These are phyloP conservation scores for Syngnathoides biaculeatus DNA, from an alignment of 2,113 vertebrate genomes.

Conservation along the genomic window DNA sequence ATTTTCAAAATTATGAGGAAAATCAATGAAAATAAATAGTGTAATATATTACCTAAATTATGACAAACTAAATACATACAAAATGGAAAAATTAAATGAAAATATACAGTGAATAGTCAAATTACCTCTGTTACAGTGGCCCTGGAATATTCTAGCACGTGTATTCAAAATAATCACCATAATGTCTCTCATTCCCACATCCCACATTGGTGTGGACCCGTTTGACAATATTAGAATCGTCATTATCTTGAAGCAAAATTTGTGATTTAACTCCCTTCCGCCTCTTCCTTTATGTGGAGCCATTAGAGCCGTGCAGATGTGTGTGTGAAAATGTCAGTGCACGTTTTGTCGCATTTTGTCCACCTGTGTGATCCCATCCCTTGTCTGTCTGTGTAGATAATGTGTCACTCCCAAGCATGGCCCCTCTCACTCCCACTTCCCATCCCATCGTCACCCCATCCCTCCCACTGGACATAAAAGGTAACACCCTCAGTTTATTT, in stretches of 20 bases:
- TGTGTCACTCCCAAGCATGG: constrained; percentile 65
- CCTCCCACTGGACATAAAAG: constrained; percentile 44
- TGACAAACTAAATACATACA: background rate
- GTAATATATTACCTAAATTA: background rate
- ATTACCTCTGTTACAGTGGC: background rate
- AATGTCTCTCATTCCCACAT: too few relatives aligned
- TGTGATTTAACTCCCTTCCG: constrained; percentile 21
- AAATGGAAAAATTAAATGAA: background rate
- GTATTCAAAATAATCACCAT: too few relatives aligned
- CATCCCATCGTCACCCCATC: constrained; percentile 47
- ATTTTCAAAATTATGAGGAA: too few relatives aligned
- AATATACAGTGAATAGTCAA: background rate
- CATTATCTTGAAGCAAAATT: background rate
- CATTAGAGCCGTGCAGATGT: constrained; percentile 22
- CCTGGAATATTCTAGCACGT: background rate
- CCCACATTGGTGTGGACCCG: too few relatives aligned
- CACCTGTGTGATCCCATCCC: constrained; percentile 53
- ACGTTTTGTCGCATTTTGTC: constrained; percentile 49
- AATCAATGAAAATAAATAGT: background rate
- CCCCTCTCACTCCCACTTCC: constrained; percentile 57
- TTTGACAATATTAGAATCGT: background rate
- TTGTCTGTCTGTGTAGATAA: constrained; percentile 70
- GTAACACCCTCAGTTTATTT: constrained; percentile 49
- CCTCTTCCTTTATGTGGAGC: constrained; percentile 30
- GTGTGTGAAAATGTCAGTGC: constrained; percentile 42